These are phyloP conservation scores for Tringa solitaria DNA, from an alignment of 2,113 vertebrate species.

Conservation along the genomic window DNA sequence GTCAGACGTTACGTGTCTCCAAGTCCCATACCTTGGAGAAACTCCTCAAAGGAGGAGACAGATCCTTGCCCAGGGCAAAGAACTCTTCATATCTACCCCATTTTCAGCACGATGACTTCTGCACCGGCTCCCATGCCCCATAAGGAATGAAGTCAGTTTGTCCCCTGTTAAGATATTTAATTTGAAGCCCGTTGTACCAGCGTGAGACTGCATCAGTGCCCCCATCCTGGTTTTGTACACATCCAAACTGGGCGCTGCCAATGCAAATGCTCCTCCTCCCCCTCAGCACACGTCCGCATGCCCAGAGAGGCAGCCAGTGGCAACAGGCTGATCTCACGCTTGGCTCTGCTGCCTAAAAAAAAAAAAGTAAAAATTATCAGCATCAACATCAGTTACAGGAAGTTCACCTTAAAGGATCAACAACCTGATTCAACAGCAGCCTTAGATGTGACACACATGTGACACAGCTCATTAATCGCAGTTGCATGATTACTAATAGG, in stretches of 20 bases:
- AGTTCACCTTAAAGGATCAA: background rate
- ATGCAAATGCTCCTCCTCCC: background rate
- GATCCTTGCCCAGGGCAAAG: background rate
- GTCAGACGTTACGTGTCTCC: background rate
- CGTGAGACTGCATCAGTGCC: background rate
- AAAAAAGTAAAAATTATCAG: background rate
- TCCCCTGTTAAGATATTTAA: background rate
- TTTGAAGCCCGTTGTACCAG: background rate
- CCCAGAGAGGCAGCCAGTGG: background rate
- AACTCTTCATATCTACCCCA: background rate
- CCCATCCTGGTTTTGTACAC: background rate
- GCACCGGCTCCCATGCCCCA: background rate
- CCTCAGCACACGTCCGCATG: background rate
- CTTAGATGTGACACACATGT: accelerated
- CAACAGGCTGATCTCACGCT: background rate
- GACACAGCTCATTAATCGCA: background rate
- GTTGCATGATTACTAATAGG: background rate
- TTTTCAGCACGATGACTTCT: background rate
- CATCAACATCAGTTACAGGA: background rate
- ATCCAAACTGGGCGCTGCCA: background rate
- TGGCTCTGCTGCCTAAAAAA: background rate
- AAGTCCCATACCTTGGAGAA: background rate
- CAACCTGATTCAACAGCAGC: background rate
- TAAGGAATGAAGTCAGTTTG: too few relatives aligned
- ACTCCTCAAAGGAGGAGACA: background rate